These are phyloP conservation scores for Drosophila tripunctata DNA, from an alignment of 2,888 invertebrate species.

Conservation along the genomic window DNA sequence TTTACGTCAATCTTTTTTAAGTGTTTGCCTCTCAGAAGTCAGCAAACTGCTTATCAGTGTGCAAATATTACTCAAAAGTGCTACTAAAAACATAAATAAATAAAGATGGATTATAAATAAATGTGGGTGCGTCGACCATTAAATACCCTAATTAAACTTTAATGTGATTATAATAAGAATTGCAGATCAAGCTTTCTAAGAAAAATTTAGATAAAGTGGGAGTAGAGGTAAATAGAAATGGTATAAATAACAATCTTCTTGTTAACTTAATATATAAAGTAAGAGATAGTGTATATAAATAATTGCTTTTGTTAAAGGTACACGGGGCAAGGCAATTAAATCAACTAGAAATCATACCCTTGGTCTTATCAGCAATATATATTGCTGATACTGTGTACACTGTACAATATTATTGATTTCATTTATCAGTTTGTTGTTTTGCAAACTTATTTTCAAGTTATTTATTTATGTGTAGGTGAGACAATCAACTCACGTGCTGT, in stretches of 20 bases:
- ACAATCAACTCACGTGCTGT: conserved; percentile 30
- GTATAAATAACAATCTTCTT: not conserved
- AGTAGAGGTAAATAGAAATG: not conserved
- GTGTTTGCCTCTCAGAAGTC: not conserved
- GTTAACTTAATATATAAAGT: not conserved
- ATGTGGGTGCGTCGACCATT: not conserved
- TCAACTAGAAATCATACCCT: conserved; percentile 17
- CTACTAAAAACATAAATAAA: conserved; percentile 37
- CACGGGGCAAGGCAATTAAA: conserved; percentile 13
- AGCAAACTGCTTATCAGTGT: conserved; percentile 4
- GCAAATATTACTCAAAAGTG: conserved; percentile 37
- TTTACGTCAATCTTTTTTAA: not conserved
- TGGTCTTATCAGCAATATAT: conserved; percentile 28
- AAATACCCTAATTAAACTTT: not conserved
- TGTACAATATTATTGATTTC: conserved; percentile 1
- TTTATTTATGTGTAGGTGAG: not conserved
- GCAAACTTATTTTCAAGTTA: conserved; percentile 11
- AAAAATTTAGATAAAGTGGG: not conserved
- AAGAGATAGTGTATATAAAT: not conserved
- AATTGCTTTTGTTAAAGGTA: too few species aligned
- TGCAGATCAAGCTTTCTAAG: not conserved
- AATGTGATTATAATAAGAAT: not conserved
- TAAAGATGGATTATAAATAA: not conserved
- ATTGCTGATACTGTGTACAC: conserved; percentile 5
- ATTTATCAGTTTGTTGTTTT: conserved; percentile 29